Percentiles rank a stretch among this genome's conserved stretches.
Conservation (phyloP, 64 coral and sea anemone genomes). For the Orbicella faveolata region DNA sequence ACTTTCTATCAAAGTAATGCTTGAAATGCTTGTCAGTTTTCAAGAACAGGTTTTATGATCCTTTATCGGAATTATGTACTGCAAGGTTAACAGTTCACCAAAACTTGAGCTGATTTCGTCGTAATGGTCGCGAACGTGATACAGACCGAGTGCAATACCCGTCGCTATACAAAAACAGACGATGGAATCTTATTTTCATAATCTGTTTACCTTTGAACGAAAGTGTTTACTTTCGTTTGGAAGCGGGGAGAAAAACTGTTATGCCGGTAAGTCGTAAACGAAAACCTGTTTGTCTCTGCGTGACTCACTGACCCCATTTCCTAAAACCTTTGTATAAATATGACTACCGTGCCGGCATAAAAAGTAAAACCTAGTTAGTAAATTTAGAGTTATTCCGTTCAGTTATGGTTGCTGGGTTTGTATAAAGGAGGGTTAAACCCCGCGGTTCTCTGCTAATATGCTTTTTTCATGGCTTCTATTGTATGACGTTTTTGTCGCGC, state of each 20-base stretch:
- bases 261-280: background rate
- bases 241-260: background rate
- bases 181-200: background rate
- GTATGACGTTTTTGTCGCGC: too few species aligned
- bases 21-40: slow-evolving; percentile 11
- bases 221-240: slow-evolving; percentile 20
- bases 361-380: background rate
- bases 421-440: background rate
- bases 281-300: background rate
- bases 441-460: background rate
- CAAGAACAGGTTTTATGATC: background rate
- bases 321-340: background rate
- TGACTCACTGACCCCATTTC: background rate
- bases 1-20: slow-evolving; percentile 7
- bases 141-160: background rate
- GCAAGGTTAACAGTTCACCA: background rate
- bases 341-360: background rate
- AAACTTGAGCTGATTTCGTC: background rate
- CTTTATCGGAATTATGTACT: background rate
- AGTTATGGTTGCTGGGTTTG: background rate
- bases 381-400: background rate
- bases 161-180: background rate
- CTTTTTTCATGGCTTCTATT: too few species aligned
- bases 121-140: background rate
- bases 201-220: background rate